Conservation (phyloP, 2,888 invertebrate species). For the Venusia cambrica region DNA sequence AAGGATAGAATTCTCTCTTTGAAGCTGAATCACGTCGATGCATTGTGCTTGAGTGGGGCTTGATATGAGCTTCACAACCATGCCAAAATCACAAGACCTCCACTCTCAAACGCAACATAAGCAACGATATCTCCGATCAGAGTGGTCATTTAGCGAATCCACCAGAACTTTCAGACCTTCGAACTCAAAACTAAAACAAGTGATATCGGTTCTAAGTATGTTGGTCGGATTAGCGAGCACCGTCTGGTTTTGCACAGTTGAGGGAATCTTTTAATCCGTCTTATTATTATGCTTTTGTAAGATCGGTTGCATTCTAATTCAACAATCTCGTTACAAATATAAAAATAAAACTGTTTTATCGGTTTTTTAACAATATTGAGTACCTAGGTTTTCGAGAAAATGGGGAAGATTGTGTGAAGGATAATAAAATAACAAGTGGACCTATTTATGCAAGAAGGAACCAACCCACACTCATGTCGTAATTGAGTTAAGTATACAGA, state of each 20-base stretch:
- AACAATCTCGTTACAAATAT: neutral
- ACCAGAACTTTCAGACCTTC: constrained; percentile 31
- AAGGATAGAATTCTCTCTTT: too few species aligned
- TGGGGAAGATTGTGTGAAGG: too few species aligned
- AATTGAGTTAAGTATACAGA: too few species aligned
- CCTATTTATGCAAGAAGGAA: too few species aligned
- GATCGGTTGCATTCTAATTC: constrained; percentile 15
- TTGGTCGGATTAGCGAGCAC: constrained; percentile 40
- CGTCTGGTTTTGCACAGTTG: constrained; percentile 48
- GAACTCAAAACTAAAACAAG: constrained; percentile 4
- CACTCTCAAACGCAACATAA: neutral
- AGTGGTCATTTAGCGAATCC: constrained; percentile 32
- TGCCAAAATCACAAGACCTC: constrained; percentile 30
- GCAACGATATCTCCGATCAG: constrained; percentile 10
- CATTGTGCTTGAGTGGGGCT: constrained; percentile 51
- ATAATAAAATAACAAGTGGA: too few species aligned
- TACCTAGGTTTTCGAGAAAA: too few species aligned
- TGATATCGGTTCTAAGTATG: constrained; percentile 27
- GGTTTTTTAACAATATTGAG: too few species aligned
- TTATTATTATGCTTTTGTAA: constrained; percentile 34
- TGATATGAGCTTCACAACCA: constrained; percentile 48
- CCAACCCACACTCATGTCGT: too few species aligned
- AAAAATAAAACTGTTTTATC: too few species aligned
- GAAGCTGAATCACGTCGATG: constrained; percentile 43
- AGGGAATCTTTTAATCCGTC: constrained; percentile 56